Evolutionary conservation across 2,888 invertebrate genomes (phyloP), one percentile per base, ranked within the genome.

Genomic region (Rapana venosa): DNA sequence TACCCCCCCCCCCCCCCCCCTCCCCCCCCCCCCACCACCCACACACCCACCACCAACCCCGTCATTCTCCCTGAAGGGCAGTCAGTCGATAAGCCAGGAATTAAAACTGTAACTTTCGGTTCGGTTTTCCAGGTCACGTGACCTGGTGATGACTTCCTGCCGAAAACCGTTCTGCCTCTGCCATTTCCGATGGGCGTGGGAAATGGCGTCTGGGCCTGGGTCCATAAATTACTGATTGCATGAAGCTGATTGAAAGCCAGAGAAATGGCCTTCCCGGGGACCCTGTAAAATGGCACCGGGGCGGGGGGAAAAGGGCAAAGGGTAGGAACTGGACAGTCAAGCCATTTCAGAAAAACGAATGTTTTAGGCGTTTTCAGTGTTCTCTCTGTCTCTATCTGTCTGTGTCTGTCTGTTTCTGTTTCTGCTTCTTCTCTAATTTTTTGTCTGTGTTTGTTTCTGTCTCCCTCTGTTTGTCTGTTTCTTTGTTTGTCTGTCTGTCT

Each of bases 151-250:
- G 26, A 74, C 74, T 74, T 74, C 74, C 74, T 74, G 74, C 74
- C 74, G 74, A 74, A 74, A 74, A 74, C 26, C 74, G 74, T 74
- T 74, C 74, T 74, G n/a, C 13, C n/a, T 26, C n/a, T 74, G 74
- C n/a, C 74, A n/a, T 74, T 74, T 74, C 74, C 74, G 74, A 74
- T 74, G n/a, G n/a, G 74, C n/a, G 74, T 74, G 26, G 74, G 74
- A 30, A 26, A 74, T 30, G 30, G 30, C n/a, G 74, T 66, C 66
- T 26, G 66, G 17, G 66, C 0, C 66, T 66, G 15, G 66, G 66
- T 26, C 66, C 26, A 66, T 66, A 66, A 66, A 66, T 66, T 66
- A 66, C 66, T 66, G 66, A 66, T 66, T 66, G 66, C 66, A 66
- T 66, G 66, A 66, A 66, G 17, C 17, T 66, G 66, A 66, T 66